Conservation (phyloP, 23 tunicate species). For the Trididemnum miniatum region DNA sequence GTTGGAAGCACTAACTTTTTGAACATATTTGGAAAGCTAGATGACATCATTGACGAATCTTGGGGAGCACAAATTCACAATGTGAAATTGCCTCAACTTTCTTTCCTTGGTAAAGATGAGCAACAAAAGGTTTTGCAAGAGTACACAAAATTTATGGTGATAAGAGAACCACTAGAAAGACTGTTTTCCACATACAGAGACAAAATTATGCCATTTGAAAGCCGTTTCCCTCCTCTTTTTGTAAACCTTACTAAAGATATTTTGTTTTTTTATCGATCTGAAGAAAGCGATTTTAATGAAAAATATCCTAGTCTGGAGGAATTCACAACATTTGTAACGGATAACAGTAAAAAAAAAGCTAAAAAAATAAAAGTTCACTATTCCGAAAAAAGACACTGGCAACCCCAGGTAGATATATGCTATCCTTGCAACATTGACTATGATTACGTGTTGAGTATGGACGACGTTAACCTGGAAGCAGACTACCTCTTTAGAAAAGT, state of each 20-base stretch:
- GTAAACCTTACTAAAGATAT: constrained; percentile 15
- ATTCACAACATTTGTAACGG: constrained; percentile 21
- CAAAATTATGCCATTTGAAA: constrained; percentile 21
- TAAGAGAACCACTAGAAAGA: constrained; percentile 50
- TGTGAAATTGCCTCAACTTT: neutral
- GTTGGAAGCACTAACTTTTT: constrained; percentile 48
- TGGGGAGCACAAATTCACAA: too few species aligned
- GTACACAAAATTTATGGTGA: constrained; percentile 34
- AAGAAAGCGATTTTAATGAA: neutral
- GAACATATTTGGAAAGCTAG: constrained; percentile 24
- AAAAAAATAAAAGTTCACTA: constrained; percentile 8
- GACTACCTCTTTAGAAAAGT: constrained; percentile 6
- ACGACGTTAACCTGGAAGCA: constrained; percentile 32
- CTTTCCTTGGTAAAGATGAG: constrained; percentile 4
- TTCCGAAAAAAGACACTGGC: constrained; percentile 59
- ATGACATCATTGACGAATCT: constrained; percentile 15
- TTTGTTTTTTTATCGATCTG: constrained; percentile 2
- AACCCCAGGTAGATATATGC: constrained; percentile 45
- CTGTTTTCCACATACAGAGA: constrained; percentile 42
- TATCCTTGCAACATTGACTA: constrained; percentile 71
- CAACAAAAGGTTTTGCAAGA: constrained; percentile 1
- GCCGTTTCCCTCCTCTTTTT: constrained; percentile 12
- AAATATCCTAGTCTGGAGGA: constrained; percentile 22
- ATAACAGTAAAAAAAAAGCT: neutral
- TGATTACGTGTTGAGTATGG: constrained; percentile 37